These are phyloP conservation scores for Agrotis puta DNA, from an alignment of 2,888 invertebrate species.

Conservation along the genomic window DNA sequence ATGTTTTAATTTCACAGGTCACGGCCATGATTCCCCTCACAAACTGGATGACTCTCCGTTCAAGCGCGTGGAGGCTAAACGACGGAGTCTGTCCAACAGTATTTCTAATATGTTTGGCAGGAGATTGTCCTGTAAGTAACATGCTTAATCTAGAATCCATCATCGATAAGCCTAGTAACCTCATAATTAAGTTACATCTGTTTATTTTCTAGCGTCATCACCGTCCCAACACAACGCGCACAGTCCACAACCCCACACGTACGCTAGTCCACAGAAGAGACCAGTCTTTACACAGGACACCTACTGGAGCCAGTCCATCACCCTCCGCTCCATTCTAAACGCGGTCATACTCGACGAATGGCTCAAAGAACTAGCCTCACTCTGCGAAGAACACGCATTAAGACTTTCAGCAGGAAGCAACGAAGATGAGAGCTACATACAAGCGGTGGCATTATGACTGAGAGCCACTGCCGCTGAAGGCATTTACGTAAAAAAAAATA, in stretches of 20 bases:
- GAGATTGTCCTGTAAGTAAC: slow-evolving; percentile 85
- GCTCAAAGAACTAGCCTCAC: slow-evolving; percentile 98
- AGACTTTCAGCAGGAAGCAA: slow-evolving; percentile 79
- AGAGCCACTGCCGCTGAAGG: slow-evolving; percentile 74
- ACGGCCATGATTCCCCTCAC: slow-evolving; percentile 63
- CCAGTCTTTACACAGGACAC: slow-evolving; percentile 84
- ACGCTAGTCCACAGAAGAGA: slow-evolving; percentile 75
- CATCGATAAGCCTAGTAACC: no score
- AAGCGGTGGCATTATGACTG: slow-evolving; percentile 88
- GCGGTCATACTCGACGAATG: slow-evolving; percentile 98
- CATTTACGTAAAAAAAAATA: slow-evolving; percentile 59
- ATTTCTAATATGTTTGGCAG: slow-evolving; percentile 94
- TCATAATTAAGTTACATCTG: background rate
- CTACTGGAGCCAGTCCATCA: slow-evolving; percentile 87
- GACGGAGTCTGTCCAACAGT: slow-evolving; percentile 94
- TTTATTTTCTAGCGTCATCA: slow-evolving; percentile 67
- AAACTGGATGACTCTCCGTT: slow-evolving; percentile 90
- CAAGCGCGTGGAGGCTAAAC: slow-evolving; percentile 93
- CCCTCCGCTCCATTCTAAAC: slow-evolving; percentile 84
- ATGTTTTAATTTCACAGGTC: slow-evolving; percentile 60
- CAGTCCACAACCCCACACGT: slow-evolving; percentile 67
- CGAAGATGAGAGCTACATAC: slow-evolving; percentile 82
- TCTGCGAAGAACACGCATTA: slow-evolving; percentile 98
- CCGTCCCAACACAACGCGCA: slow-evolving; percentile 73
- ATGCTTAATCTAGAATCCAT: no score